phyloP scores from a whole-genome alignment of 2,797 vertebrate species.

The Mus caroli region DNA sequence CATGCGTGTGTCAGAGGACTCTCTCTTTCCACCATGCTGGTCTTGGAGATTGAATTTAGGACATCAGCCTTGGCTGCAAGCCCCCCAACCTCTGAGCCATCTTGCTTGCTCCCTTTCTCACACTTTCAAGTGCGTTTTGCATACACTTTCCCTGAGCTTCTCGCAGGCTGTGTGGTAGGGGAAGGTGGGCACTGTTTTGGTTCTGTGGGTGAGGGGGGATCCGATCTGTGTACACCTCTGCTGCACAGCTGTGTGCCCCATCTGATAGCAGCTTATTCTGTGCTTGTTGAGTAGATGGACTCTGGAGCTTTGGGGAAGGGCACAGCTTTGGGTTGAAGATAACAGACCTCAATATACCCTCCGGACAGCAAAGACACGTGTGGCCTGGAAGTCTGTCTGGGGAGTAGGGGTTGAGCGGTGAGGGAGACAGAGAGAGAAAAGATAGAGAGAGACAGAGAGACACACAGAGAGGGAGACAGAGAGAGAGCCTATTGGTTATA shows the following conservation, averaged over 20 bases:
- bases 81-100: not conserved
- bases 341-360: not conserved
- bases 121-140: not conserved
- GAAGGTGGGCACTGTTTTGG: not conserved
- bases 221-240: no score
- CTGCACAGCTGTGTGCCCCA: no score
- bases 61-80: not conserved
- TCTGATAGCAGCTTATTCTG: accelerated
- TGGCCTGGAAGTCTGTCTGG: not conserved
- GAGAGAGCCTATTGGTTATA: not conserved
- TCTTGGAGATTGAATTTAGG: not conserved
- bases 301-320: not conserved
- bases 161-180: not conserved
- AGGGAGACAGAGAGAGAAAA: not conserved
- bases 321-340: not conserved
- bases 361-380: not conserved
- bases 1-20: not conserved
- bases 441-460: not conserved
- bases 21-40: not conserved
- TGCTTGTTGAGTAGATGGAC: not conserved
- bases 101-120: not conserved
- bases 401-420: no score
- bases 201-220: not conserved
- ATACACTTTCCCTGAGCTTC: not conserved
- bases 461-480: not conserved